Percentiles rank a stretch among this genome's conserved stretches.
Conservation (phyloP, 2,113 vertebrate species). For the Eubucco bourcierii region DNA sequence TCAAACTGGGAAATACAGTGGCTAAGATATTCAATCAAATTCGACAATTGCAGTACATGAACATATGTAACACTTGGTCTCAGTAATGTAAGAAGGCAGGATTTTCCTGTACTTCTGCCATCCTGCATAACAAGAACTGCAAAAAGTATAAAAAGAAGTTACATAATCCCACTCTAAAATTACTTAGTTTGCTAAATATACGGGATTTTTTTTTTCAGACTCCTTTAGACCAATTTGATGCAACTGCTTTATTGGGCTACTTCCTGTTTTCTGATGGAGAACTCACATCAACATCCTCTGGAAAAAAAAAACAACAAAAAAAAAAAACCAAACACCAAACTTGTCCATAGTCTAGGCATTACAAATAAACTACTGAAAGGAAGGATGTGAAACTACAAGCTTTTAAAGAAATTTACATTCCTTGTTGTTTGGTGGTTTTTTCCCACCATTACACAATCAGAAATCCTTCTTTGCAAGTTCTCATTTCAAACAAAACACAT, state of each 20-base stretch:
- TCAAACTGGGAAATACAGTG: neutral
- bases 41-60: neutral
- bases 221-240: constrained; percentile 57
- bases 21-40: neutral
- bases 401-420: neutral
- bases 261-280: constrained; percentile 82
- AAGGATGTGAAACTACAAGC: neutral
- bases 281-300: constrained; percentile 68
- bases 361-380: neutral
- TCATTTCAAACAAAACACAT: neutral
- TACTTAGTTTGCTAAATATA: constrained; percentile 7
- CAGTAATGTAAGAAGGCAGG: neutral
- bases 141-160: constrained; percentile 7
- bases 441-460: neutral
- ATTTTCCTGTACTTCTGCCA: constrained; percentile 12
- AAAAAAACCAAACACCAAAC: neutral
- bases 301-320: neutral
- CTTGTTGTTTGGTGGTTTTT: neutral
- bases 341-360: neutral
- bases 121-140: neutral
- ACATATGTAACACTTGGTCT: neutral
- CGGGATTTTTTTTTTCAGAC: constrained; percentile 11
- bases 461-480: neutral
- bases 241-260: constrained; percentile 75
- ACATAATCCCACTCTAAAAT: constrained; percentile 40